A percentile compares a stretch with the other conserved stretches of the same genome.
phyloP scores from a whole-genome alignment of 2,113 vertebrate genomes.

The Rhinichthys klamathensis region DNA sequence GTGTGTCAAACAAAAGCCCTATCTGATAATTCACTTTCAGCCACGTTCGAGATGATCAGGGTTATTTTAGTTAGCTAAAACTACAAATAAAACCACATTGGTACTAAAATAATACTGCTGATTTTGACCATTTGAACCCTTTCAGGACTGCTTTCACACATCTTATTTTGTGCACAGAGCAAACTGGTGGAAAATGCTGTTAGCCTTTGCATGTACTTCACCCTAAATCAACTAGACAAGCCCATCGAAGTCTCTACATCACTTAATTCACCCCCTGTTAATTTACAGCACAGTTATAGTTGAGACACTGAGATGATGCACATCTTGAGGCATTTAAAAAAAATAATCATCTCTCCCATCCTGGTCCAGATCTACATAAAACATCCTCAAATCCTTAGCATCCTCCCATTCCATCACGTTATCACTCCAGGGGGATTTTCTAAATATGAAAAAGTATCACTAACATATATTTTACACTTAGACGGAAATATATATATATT shows the following conservation, averaged over 20 bases:
- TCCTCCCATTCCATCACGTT: slow-evolving; percentile 11
- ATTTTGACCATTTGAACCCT: not conserved
- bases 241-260: not conserved
- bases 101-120: not conserved
- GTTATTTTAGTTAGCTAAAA: not conserved
- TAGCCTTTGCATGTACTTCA: not conserved
- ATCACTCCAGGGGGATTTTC: not conserved
- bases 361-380: not conserved
- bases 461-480: not conserved
- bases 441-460: not conserved
- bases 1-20: not conserved
- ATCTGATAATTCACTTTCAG: not conserved
- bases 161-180: not conserved
- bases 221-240: slow-evolving; percentile 7
- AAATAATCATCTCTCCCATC: not conserved
- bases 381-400: not conserved
- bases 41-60: not conserved
- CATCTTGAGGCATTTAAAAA: not conserved
- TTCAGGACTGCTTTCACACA: not conserved
- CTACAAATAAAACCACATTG: not conserved
- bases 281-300: slow-evolving; percentile 11
- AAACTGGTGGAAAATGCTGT: not conserved
- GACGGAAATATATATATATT: not conserved
- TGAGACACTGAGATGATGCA: not conserved
- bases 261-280: not conserved